Base-by-base conservation (phyloP, 2,888 invertebrate species). In the Leptinotarsa peninsularis region DNA sequence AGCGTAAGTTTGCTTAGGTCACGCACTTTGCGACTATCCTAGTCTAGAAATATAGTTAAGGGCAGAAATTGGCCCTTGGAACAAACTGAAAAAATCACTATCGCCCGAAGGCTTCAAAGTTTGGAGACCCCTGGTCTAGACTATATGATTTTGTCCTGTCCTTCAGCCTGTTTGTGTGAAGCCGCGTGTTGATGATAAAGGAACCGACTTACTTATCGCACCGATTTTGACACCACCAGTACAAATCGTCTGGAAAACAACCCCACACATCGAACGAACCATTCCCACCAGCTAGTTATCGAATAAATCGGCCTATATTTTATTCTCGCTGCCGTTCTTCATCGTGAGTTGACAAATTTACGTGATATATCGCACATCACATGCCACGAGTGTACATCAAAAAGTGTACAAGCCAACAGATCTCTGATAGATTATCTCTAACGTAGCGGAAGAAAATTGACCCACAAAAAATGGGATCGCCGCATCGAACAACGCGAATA, bases 361-460 rank as follows among this genome's bases (percentile, higher is more conserved):
- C 58, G 73, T 77, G 80, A 76, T 78, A 76, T 76, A 79, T 79
- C 71, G 78, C 76, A 33, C 74, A 76, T 77, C 74, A 68, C 58
- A 60, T 69, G 66, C 71, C 68, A 66, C 67, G 63, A 76, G 77
- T 79, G 73, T 79, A 76, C 72, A 79, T 79, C 78, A 78, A 78
- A 79, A 77, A 63, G 18, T 78, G 76, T 72, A 75, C 71, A 75
- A 78, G 78, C 76, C 78, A 76, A 71, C 76, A 76, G 63, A 78
- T 75, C 75, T 75, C 75, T 79, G 79, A 80, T 80, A 79, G 80
- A 78, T 79, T 73, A 76, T 76, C 79, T 71, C 71, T 71, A 75
- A 76, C 76, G 79, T 77, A 75, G 76, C 75, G 79, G 74, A 80
- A 80, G 78, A 75, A 79, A 76, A 79, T 74, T 69, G 79, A 74